A percentile compares a stretch with the other conserved stretches of the same genome.
Evolutionary conservation across 1,140 invertebrate species (phyloP).

Genomic region (Temnothorax curvispinosus): DNA sequence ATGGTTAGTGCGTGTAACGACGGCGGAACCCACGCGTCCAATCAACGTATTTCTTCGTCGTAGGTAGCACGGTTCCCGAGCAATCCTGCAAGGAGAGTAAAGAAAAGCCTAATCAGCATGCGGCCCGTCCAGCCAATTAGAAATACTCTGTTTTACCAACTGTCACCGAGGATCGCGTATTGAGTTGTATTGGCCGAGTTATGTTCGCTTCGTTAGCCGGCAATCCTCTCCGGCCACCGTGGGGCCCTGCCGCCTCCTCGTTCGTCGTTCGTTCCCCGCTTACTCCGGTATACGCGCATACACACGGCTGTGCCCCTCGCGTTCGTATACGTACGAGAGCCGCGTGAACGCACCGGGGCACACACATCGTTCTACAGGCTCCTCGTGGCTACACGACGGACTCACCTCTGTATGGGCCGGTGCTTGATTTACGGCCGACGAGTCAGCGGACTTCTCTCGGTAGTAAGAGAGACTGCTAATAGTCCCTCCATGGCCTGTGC

Average conservation of each 20-base stretch:
- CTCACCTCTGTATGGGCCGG: conserved; percentile 70
- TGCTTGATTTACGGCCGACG: conserved; percentile 84
- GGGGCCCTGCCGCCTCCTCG: conserved; percentile 64
- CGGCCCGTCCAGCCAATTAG: conserved; percentile 85
- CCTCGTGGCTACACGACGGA: conserved; percentile 34
- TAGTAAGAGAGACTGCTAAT: conserved; percentile 84
- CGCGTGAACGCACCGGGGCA: conserved; percentile 38
- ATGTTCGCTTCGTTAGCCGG: conserved; percentile 84
- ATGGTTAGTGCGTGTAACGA: conserved; percentile 69
- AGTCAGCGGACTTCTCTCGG: conserved; percentile 75
- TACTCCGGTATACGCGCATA: background rate
- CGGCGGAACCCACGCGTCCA: conserved; percentile 77
- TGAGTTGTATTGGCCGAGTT: conserved; percentile 86
- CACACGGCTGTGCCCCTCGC: background rate
- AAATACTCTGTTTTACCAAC: conserved; percentile 86
- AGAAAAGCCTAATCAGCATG: conserved; percentile 85
- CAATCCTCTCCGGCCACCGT: conserved; percentile 63
- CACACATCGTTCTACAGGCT: conserved; percentile 23
- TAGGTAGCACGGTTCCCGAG: conserved; percentile 67
- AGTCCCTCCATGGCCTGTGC: conserved; percentile 79
- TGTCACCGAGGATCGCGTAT: conserved; percentile 83
- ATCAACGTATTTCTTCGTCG: conserved; percentile 79
- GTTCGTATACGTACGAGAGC: background rate
- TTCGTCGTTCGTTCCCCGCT: conserved; percentile 21
- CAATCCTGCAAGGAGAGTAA: conserved; percentile 73